Base-by-base conservation (phyloP, 2,888 invertebrate species). In the Aleiodes alternator region DNA sequence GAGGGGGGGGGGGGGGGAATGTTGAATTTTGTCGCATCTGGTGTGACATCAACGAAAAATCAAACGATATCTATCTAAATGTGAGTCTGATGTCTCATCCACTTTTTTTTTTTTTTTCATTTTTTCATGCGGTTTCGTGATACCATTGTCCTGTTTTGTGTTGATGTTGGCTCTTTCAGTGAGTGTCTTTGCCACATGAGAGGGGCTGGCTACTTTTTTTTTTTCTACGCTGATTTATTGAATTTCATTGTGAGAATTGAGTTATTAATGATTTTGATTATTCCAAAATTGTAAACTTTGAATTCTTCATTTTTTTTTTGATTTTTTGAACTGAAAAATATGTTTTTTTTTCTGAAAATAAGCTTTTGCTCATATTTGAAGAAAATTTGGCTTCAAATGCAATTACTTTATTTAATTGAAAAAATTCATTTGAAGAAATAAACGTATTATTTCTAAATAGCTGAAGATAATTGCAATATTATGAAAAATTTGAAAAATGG, bases 1-100 rank as follows among this genome's bases (percentile, higher is more conserved):
- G 53, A 5, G 7, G 14, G 48, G 16, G 64, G 23, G 14, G n/a
- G 38, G 43, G 61, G 61, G 61, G 3, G 16, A 48, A 8, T 2
- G n/a, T 16, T 43, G 38, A 9, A 43, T 48, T 1, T 43, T 16
- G 64, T 59, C 55, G 71, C 76, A 78, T 79, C 78, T 76, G 79
- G 64, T 69, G 74, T 79, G 77, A 79, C 70, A 77, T 64, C 79
- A 78, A 79, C 74, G 77, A 76, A 61, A 76, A 73, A 72, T 68
- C 43, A 43, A 29, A 31, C 12, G 12, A 34, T 68, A 29, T 68
- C 31, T n/a, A 50, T 16, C 11, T 68, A 12, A 0, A 38, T 38
- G 38, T 3, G 9, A 43, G 43, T 8, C 31, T 68, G 50, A 51
- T 68, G 51, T 50, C 14, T 51, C 31, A 51, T 51, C 31, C 51